These are phyloP conservation scores for Alcis repandata DNA, from an alignment of 2,888 invertebrate genomes.

Conservation along the genomic window DNA sequence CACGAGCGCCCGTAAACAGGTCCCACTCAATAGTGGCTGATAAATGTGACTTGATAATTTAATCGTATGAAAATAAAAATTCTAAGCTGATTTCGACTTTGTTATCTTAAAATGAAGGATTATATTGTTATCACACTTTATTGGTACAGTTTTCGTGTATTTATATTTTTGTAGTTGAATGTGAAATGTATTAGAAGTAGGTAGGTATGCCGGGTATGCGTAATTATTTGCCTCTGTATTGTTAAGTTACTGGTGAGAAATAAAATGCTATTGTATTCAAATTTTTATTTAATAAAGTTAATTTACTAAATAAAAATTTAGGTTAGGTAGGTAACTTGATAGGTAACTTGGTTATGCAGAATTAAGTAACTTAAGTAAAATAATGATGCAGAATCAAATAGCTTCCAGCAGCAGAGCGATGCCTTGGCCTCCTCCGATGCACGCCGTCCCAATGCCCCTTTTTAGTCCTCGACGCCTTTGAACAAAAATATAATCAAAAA, in stretches of 20 bases:
- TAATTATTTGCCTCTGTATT: too few relatives aligned
- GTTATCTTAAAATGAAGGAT: not conserved
- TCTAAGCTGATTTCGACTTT: slow-evolving; percentile 1
- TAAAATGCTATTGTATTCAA: too few relatives aligned
- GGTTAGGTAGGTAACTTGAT: too few relatives aligned
- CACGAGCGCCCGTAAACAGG: slow-evolving; percentile 44
- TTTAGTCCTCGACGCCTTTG: too few relatives aligned
- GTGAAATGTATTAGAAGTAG: too few relatives aligned
- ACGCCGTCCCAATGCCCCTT: slow-evolving; percentile 94
- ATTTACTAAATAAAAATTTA: too few relatives aligned
- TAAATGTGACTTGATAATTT: slow-evolving; percentile 7
- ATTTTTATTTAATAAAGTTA: too few relatives aligned
- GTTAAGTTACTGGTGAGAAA: too few relatives aligned
- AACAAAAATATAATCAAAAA: too few relatives aligned
- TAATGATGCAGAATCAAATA: slow-evolving; percentile 52
- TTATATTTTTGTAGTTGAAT: not conserved
- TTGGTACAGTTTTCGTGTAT: not conserved
- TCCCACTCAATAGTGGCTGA: slow-evolving; percentile 3
- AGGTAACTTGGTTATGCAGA: too few relatives aligned
- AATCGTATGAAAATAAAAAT: not conserved
- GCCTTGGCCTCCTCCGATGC: slow-evolving; percentile 98
- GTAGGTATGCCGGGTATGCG: too few relatives aligned
- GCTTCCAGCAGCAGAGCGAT: slow-evolving; percentile 95
- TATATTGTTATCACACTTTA: not conserved
- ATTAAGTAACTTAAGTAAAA: too few relatives aligned